Evolutionary conservation across 2,113 vertebrate species (phyloP), one percentile per base, ranked within the genome.

Genomic region (Apistogramma diplotaenia): DNA sequence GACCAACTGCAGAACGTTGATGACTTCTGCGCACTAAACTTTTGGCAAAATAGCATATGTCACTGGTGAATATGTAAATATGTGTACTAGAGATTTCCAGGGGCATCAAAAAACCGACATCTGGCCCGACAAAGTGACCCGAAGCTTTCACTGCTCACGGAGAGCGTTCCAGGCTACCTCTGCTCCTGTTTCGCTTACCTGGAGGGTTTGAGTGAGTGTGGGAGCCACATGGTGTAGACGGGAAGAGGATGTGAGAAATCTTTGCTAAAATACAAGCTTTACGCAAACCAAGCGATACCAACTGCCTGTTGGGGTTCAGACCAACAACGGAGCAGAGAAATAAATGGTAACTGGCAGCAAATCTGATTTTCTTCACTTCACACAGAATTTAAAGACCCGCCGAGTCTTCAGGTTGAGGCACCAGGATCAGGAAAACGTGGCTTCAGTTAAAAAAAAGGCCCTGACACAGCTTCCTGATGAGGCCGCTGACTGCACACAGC

Each of bases 401-500:
- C 7, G 7, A 35, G 33, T 33, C 31, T 33, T 33, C 7, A 33
- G 31, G 31, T 35, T 35, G 2, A 8, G 33, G 7, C 33, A 35
- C 33, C 33, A 35, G 33, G 33, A 35, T 35, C 9, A 35, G 33
- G 33, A 35, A 35, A 8, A 35, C 2, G 9, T 35, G 33, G 8
- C 9, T 35, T 35, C 33, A 8, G 8, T 35, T 35, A 35, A 35
- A 35, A 35, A 9, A n/a, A n/a, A n/a, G n/a, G n/a, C 23, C 18
- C 7, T 1, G 3, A 23, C 8, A 37, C 19, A 56, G 72, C 6
- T 58, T 58, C 53, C 23, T 6, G 1, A 81, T 65, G 59, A 60
- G 71, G 81, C 74, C 81, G 78, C 72, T 49, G 84, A 81, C 78
- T 29, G 51, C 40, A 29, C 40, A 29, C 23, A 53, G 81, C 71